phyloP scores from a whole-genome alignment of 1,140 invertebrate genomes.

The Scaptodrosophila lebanonensis region DNA sequence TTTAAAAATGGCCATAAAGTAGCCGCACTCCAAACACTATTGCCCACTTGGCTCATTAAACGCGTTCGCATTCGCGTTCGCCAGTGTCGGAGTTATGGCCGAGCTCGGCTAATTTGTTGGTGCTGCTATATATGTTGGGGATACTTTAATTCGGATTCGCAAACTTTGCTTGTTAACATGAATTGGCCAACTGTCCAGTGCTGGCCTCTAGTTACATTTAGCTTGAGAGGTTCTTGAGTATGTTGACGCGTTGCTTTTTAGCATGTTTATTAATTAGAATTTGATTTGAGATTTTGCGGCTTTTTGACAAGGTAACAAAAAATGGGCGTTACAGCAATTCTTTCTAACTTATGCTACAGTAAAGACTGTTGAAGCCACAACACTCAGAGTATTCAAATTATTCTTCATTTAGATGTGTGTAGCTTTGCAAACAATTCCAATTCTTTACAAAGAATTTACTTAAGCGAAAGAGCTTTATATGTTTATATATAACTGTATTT shows the following conservation, averaged over 20 bases:
- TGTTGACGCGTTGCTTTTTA: conserved; percentile 9
- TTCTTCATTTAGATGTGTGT: no score
- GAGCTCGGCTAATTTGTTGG: conserved; percentile 11
- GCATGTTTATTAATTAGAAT: conserved; percentile 32
- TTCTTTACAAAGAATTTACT: no score
- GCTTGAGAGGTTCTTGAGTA: neutral
- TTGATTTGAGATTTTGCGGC: conserved; percentile 22
- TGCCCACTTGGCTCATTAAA: conserved; percentile 47
- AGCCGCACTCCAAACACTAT: conserved; percentile 34
- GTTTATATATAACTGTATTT: no score
- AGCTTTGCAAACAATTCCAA: no score
- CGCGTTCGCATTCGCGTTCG: no score
- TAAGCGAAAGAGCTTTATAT: no score
- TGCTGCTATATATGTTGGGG: no score
- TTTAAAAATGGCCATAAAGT: conserved; percentile 45
- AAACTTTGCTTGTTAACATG: conserved; percentile 21
- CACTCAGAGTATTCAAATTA: no score
- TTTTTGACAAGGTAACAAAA: conserved; percentile 12
- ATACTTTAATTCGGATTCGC: no score
- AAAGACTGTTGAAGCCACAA: conserved; percentile 10
- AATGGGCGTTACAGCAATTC: conserved; percentile 2
- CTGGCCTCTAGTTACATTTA: conserved; percentile 14
- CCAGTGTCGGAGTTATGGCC: conserved; percentile 55
- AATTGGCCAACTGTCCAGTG: conserved; percentile 1
- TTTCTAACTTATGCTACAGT: neutral